Base-by-base conservation (phyloP, 92 coral and sea anemone species). In the Umimayanthus chanpuru region DNA sequence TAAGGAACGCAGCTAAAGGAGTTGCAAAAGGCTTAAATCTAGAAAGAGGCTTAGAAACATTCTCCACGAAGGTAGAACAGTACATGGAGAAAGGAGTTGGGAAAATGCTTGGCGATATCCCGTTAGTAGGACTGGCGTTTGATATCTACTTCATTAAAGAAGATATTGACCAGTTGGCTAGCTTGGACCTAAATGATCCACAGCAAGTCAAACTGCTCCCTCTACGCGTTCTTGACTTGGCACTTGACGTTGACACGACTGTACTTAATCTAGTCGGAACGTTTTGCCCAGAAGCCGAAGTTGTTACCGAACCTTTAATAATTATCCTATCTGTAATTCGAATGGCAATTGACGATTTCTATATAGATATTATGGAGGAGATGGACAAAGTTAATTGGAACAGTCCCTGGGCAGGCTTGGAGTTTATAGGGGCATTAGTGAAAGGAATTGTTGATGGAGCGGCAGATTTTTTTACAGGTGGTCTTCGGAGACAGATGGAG, bases 301-400 rank as follows among this genome's bases (percentile, higher is more conserved):
- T 90, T 6, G 70, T 90, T 4, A 81, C 93, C 1, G 90, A 90
- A 32, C 93, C 93, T 28, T 4, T 88, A 26, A 75, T 82, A 53
- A 53, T 53, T 53, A 15, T 53, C 20, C 58, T 53, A 3, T 53
- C 58, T 12, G 12, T 53, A 30, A 15, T 53, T 9, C 58, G 20
- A 11, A 53, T 53, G 58, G 20, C 58, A 53, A 53, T 53, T 53
- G 58, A 88, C 32, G 93, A 90, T 44, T 90, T 88, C 61, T 90
- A 90, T 82, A 67, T 90, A 2, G 93, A 90, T 30, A 90, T 90
- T n/a, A 90, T 90, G 93, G 85, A 28, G 29, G 90, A 90, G 68
- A 89, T 92, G 84, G 88, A 92, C 44, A 92, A 92, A 64, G 92
- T 92, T 5, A 89, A 92, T 32, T 92, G 92, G 94, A 92, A 92